These are phyloP conservation scores for Zaprionus davidi DNA, from an alignment of 1,140 invertebrate genomes.

Conservation along the genomic window DNA sequence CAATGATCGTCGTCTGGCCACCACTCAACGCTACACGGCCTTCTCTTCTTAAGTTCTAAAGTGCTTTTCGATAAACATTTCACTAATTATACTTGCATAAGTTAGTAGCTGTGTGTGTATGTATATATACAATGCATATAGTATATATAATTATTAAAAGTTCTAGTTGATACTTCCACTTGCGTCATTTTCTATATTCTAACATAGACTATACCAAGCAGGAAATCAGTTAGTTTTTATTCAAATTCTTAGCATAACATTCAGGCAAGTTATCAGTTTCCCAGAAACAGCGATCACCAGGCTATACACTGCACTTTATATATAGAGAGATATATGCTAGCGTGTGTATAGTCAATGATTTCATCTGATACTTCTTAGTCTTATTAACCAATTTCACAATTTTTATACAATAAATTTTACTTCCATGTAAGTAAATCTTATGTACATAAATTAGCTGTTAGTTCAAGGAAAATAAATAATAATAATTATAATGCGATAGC, in stretches of 20 bases:
- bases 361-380: slow-evolving; percentile 33
- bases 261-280: slow-evolving; percentile 52
- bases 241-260: slow-evolving; percentile 19
- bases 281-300: slow-evolving; percentile 38
- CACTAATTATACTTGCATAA: slow-evolving; percentile 27
- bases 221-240: slow-evolving; percentile 6
- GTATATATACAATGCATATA: slow-evolving; percentile 16
- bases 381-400: slow-evolving; percentile 36
- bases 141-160: slow-evolving; percentile 34
- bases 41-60: slow-evolving; percentile 35
- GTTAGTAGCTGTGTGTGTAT: slow-evolving; percentile 27
- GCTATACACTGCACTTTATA: slow-evolving; percentile 12
- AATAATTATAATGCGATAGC: slow-evolving; percentile 51
- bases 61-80: slow-evolving; percentile 58
- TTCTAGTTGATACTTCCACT: slow-evolving; percentile 24
- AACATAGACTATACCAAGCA: slow-evolving; percentile 22
- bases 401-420: slow-evolving; percentile 65
- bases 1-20: background rate
- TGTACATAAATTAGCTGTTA: slow-evolving; percentile 66
- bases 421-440: slow-evolving; percentile 61
- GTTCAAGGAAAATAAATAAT: slow-evolving; percentile 7
- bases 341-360: slow-evolving; percentile 5
- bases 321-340: slow-evolving; percentile 8
- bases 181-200: slow-evolving; percentile 62
- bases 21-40: slow-evolving; percentile 22